phyloP scores from a whole-genome alignment of 2,113 vertebrate species.

The Hippocampus zosterae region DNA sequence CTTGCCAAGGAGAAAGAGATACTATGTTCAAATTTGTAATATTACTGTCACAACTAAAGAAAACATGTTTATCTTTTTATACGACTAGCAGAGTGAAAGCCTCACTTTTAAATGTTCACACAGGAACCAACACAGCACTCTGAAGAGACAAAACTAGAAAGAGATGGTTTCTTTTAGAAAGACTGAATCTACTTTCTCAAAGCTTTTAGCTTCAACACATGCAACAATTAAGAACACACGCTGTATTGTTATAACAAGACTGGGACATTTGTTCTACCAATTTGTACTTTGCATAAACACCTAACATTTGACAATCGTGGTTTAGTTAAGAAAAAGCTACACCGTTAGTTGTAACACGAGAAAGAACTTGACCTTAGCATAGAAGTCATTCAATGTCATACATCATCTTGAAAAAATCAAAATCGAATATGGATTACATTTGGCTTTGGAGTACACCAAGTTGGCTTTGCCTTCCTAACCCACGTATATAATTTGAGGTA shows the following conservation, averaged over 20 bases:
- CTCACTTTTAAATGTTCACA: not conserved
- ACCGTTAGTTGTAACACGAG: not conserved
- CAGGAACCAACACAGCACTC: constrained; percentile 10
- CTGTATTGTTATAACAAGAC: not conserved
- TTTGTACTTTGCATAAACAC: not conserved
- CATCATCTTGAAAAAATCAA: not conserved
- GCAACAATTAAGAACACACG: not conserved
- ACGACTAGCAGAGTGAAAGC: not conserved
- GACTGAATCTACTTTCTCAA: not conserved
- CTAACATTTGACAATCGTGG: not conserved
- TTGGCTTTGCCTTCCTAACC: not conserved
- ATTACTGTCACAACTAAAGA: not conserved
- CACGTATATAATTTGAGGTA: not conserved
- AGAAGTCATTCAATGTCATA: not conserved
- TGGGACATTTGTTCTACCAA: not conserved
- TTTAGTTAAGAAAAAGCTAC: not conserved
- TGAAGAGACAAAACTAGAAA: not conserved
- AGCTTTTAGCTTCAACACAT: not conserved
- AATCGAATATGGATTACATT: not conserved
- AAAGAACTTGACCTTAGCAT: not conserved
- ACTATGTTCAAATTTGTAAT: not conserved
- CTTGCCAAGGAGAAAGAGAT: not conserved
- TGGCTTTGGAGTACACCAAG: not conserved
- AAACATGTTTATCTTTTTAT: not conserved
- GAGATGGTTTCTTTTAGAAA: not conserved